A percentile compares a stretch with the other conserved stretches of the same genome.
Conservation (phyloP, 2,113 vertebrate genomes). For the Siphamia tubifer region DNA sequence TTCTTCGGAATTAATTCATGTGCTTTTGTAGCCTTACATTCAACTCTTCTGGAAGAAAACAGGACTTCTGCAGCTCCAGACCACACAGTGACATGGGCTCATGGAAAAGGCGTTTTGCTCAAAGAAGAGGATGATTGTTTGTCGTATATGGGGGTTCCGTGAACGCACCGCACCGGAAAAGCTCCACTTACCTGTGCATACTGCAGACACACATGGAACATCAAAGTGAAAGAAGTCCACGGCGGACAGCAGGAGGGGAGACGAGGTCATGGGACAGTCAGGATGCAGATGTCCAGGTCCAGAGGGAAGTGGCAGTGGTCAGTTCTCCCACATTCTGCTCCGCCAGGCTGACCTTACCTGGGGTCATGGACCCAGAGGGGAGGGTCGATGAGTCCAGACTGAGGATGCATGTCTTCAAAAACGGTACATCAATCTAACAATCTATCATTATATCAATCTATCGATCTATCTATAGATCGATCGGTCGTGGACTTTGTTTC, state of each 20-base stretch:
- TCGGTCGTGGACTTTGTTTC: too few relatives aligned
- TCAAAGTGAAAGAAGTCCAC: neutral
- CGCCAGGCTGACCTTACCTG: constrained; percentile 67
- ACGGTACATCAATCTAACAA: constrained; percentile 56
- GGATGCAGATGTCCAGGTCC: neutral
- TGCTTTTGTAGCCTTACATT: neutral
- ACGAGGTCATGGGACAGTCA: neutral
- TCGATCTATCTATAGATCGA: neutral
- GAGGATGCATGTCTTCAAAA: constrained; percentile 78
- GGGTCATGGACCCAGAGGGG: constrained; percentile 80
- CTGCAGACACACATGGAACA: constrained; percentile 25
- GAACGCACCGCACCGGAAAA: neutral
- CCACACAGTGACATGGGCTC: neutral
- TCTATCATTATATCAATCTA: neutral
- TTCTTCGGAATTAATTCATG: neutral
- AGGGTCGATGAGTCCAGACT: constrained; percentile 82
- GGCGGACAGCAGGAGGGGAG: neutral
- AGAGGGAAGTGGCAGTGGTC: constrained; percentile 49
- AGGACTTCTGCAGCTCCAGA: neutral
- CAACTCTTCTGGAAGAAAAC: neutral
- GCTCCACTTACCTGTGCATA: neutral
- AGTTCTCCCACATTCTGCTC: constrained; percentile 31
- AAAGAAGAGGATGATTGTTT: neutral
- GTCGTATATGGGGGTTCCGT: neutral
- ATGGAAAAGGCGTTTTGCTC: neutral